Evolutionary conservation across 2,113 vertebrate genomes (phyloP), one percentile per base, ranked within the genome.

Genomic region (Megaleporinus macrocephalus): DNA sequence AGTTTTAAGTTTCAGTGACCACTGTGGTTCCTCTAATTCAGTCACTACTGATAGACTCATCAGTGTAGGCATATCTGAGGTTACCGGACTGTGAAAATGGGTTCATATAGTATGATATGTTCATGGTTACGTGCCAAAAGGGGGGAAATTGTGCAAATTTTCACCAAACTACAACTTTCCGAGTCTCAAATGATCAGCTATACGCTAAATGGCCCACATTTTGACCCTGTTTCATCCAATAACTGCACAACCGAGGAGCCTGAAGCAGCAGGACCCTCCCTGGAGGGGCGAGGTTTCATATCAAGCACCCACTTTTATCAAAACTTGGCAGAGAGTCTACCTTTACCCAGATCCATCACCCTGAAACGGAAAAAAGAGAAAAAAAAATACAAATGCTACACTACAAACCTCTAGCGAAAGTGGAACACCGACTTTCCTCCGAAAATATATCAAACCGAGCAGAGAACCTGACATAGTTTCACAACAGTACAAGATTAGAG

Each of bases 201-300:
- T 36, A 36, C 6, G 41, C 41, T 10, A 44, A 9, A 10, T 44
- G 41, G 41, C 41, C 41, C 41, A 44, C 41, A 11, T 44, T 1
- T 44, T 44, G 41, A 44, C 41, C 41, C 41, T 44, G 11, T 27
- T 78, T 80, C 73, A 82, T 84, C 59, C 77, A 80, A 78, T 41
- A 63, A 53, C 53, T 5, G 16, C 68, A 53, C 10, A 51, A 27
- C 30, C 71, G 29, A 14, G 10, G 61, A 76, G 73, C 51, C 13
- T 4, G 36, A 82, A 82, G 72, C 49, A 82, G 69, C 29, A 41
- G 49, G 41, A 15, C 4, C 22, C 14, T 57, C 51, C 69, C 62
- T 26, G 11, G 47, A 57, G 66, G 47, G 22, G 11, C 44, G 20
- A 44, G 5, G 41, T 57, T 57, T 57, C 10, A 9, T 7, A 77